Evolutionary conservation across 1,140 invertebrate species (phyloP).

Genomic region (Eumeta japonica): DNA sequence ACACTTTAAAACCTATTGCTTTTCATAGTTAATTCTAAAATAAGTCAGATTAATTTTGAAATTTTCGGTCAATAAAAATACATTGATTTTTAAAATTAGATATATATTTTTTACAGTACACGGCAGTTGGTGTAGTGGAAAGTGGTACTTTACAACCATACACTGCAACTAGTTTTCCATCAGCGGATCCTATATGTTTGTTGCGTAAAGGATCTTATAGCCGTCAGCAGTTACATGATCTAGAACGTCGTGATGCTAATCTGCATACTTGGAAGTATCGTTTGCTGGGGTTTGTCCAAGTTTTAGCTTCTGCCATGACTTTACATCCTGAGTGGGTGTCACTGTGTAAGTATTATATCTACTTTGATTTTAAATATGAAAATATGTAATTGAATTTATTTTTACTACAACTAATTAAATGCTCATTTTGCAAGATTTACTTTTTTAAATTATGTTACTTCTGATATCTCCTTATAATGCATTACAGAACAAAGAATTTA

Average conservation of each 20-base stretch:
- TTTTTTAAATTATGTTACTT: no score
- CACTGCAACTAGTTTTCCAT: constrained; percentile 52
- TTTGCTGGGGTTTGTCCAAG: constrained; percentile 47
- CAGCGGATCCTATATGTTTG: constrained; percentile 40
- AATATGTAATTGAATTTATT: no score
- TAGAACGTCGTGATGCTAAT: constrained; percentile 41
- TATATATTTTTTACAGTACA: constrained; percentile 63
- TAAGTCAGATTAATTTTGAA: no score
- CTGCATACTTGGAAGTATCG: constrained; percentile 51
- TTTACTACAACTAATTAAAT: no score
- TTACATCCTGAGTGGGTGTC: constrained; percentile 54
- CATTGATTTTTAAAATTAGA: no score
- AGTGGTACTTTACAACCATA: constrained; percentile 69
- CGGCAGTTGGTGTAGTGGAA: constrained; percentile 70
- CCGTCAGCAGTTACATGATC: constrained; percentile 34
- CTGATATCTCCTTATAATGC: no score
- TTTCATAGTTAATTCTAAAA: no score
- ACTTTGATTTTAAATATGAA: neutral
- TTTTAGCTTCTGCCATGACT: constrained; percentile 53
- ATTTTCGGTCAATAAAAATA: no score
- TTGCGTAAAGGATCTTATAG: constrained; percentile 49
- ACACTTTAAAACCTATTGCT: no score
- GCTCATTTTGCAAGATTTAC: no score
- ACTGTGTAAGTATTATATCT: constrained; percentile 29
- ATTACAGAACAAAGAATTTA: no score